Evolutionary conservation across 2,113 vertebrate species (phyloP), one percentile per base, ranked within the genome.

Genomic region (Pelecanoides urinatrix): DNA sequence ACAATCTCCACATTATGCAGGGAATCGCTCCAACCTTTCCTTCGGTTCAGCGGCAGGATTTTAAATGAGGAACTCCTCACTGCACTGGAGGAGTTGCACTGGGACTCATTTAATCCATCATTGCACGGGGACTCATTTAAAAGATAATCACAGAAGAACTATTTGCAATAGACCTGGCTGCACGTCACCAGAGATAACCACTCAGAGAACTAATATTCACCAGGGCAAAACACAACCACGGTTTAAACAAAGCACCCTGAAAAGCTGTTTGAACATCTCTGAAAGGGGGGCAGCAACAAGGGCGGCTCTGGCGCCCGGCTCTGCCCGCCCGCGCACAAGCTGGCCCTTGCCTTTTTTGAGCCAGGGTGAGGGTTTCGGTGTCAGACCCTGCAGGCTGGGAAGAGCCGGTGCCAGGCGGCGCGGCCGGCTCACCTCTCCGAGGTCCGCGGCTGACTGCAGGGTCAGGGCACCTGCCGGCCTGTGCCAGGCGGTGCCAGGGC

Each of bases 401-500:
- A 45, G 36, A 52, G 32, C 36, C 23, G 2, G 0, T 42, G 42
- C 40, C 32, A 26, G 3, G 1, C 23, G 45, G 25, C 29, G 18
- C 38, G 1, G 1, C 20, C 55, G 20, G 2, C 42, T 14, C 49
- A 2, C 7, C 45, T 22, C 86, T 15, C 70, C 3, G 7, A 17
- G 42, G 11, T 3, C 1, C 3, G 6, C 0, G 6, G 55, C 36
- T 19, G 70, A 45, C 34, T 44, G 30, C 4, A 6, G 1, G 11
- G 34, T 4, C 40, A 42, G 0, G 5, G 56, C 56, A 53, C 0
- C 0, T 70, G 71, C 7, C 32, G 32, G 49, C 27, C 40, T 9
- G 30, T 3, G 11, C 56, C 67, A 40, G 49, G 16, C 0, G 0
- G 62, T 34, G 30, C 65, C 61, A 17, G 1, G 0, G 79, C 25